Percentiles rank a stretch among this genome's conserved stretches.
These are phyloP conservation scores for Egretta garzetta DNA, from an alignment of 2,113 vertebrate genomes.

Conservation along the genomic window DNA sequence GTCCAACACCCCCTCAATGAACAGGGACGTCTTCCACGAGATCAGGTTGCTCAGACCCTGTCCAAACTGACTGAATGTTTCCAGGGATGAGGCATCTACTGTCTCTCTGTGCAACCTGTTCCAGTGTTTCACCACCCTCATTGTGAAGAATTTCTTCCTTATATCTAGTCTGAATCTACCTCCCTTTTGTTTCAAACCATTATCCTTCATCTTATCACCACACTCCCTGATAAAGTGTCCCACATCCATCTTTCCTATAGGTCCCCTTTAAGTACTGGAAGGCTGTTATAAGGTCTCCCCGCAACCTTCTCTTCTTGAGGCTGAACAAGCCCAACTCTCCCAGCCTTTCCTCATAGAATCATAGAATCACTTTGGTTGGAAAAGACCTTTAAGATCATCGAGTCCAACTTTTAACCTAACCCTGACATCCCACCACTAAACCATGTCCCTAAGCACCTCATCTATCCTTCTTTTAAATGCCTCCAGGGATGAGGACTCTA, in stretches of 20 bases:
- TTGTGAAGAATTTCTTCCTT: background rate
- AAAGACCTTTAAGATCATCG: no score
- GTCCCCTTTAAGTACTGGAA: background rate
- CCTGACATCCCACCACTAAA: no score
- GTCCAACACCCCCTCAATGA: background rate
- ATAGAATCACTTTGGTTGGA: no score
- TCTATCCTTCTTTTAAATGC: no score
- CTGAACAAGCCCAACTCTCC: background rate
- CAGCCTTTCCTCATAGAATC: background rate
- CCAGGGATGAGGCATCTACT: background rate
- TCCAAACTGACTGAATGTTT: background rate
- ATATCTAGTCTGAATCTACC: background rate
- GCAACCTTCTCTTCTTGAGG: background rate
- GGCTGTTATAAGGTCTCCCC: fast-evolving
- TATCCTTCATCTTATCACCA: background rate
- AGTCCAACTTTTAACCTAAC: no score
- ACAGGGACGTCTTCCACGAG: background rate
- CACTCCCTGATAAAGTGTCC: no score
- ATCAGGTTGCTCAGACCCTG: background rate
- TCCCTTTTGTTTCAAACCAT: background rate
- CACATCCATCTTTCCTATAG: background rate
- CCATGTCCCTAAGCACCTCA: no score
- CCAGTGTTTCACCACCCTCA: background rate
- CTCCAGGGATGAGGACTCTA: no score
- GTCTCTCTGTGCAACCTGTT: background rate